These are phyloP conservation scores for Anthrax anthrax DNA, from an alignment of 2,888 invertebrate genomes.

Conservation along the genomic window DNA sequence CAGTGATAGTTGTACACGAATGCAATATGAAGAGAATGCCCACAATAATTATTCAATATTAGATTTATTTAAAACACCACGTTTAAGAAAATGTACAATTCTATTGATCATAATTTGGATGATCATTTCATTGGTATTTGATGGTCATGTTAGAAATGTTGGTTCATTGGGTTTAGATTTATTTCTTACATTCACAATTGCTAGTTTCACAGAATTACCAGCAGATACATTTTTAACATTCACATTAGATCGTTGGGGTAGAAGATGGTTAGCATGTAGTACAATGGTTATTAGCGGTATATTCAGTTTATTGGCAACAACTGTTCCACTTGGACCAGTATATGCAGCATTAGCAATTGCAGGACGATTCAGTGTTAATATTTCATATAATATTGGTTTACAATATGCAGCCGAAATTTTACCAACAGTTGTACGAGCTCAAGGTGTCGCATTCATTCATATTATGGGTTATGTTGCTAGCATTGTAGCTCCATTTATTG, in stretches of 20 bases:
- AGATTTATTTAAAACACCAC: constrained; percentile 66
- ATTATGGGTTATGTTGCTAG: constrained; percentile 80
- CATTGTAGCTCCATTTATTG: constrained; percentile 70
- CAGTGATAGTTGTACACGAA: constrained; percentile 45
- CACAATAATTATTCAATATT: constrained; percentile 60
- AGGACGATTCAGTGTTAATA: constrained; percentile 74
- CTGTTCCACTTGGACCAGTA: constrained; percentile 56
- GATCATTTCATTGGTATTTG: constrained; percentile 76
- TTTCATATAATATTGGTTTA: constrained; percentile 78
- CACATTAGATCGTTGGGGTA: constrained; percentile 58
- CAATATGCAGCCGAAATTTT: constrained; percentile 79
- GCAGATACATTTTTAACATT: constrained; percentile 69
- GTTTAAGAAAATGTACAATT: constrained; percentile 59
- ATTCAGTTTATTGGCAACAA: constrained; percentile 63
- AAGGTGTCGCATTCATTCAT: constrained; percentile 73
- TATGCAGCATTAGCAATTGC: constrained; percentile 66
- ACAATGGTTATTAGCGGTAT: constrained; percentile 68
- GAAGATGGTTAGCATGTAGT: constrained; percentile 72
- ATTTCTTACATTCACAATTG: constrained; percentile 74
- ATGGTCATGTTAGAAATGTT: constrained; percentile 79
- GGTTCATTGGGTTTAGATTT: constrained; percentile 68
- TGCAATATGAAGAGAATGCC: constrained; percentile 54
- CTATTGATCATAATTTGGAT: constrained; percentile 76
- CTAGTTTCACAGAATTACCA: constrained; percentile 69
- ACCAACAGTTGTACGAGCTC: constrained; percentile 75